Conservation (phyloP, 2,797 vertebrate species). For the Sebastiscus tertius region DNA sequence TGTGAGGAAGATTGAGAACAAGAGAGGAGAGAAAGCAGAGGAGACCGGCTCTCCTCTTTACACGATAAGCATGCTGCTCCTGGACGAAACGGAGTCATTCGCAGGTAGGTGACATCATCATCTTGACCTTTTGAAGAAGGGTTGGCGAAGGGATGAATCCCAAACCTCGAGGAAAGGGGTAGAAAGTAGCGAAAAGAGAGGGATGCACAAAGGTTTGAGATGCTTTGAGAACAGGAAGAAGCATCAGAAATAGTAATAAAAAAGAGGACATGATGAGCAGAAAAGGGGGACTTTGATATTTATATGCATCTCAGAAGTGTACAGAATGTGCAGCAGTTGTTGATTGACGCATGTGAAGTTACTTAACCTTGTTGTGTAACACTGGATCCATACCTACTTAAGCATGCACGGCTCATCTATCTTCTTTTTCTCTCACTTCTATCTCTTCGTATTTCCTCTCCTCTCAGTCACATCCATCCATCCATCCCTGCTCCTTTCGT, state of each 20-base stretch:
- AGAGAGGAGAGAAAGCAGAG: conserved; percentile 13
- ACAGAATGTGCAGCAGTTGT: neutral
- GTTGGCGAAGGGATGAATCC: neutral
- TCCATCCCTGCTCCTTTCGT: neutral
- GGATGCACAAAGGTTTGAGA: neutral
- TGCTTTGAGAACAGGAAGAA: neutral
- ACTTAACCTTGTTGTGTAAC: conserved; percentile 79
- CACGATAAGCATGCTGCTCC: conserved; percentile 71
- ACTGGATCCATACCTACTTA: conserved; percentile 15
- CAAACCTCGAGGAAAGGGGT: neutral
- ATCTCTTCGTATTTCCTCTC: neutral
- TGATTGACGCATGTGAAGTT: conserved; percentile 41
- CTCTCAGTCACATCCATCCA: neutral
- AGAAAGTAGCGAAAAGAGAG: neutral
- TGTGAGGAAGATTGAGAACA: conserved; percentile 5
- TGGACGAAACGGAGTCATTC: conserved; percentile 76
- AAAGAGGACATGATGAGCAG: neutral
- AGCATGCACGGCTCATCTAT: neutral
- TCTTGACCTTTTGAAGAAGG: neutral
- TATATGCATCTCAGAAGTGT: neutral
- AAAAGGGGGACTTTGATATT: neutral
- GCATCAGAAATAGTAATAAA: neutral
- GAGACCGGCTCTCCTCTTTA: conserved; percentile 28
- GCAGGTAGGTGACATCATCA: conserved; percentile 66
- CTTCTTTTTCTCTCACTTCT: neutral